Percentiles rank a stretch among this genome's conserved stretches.
phyloP scores from a whole-genome alignment of 2,113 vertebrate genomes.

The Collichthys lucidus region DNA sequence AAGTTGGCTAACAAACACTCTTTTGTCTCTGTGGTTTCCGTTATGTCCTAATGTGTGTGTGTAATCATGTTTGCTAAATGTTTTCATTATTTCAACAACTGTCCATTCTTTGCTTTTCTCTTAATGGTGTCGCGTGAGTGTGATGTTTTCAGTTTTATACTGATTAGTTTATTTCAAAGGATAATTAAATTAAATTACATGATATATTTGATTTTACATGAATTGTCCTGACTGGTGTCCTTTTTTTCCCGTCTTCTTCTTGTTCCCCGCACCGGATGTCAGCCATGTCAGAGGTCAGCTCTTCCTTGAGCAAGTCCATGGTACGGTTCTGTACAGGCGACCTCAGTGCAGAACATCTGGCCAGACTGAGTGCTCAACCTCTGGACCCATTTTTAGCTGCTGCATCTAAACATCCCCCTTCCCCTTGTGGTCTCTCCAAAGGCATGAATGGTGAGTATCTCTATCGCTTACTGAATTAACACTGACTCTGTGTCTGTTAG shows the following conservation, averaged over 20 bases:
- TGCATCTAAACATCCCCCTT: constrained; percentile 66
- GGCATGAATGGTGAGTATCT: constrained; percentile 88
- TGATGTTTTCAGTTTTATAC: background rate
- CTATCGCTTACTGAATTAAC: background rate
- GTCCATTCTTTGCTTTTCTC: background rate
- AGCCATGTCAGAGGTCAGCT: constrained; percentile 88
- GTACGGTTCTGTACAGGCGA: constrained; percentile 87
- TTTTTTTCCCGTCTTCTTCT: constrained; percentile 18
- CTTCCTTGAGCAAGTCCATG: constrained; percentile 86
- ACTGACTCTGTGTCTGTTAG: constrained; percentile 7
- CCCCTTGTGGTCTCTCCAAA: constrained; percentile 73
- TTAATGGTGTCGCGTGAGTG: background rate
- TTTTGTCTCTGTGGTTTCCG: constrained; percentile 11
- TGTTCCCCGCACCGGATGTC: constrained; percentile 29
- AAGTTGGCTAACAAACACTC: constrained; percentile 3
- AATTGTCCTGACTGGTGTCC: background rate
- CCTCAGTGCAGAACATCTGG: constrained; percentile 71
- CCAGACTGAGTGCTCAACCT: constrained; percentile 76
- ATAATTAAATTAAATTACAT: background rate
- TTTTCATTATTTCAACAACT: background rate
- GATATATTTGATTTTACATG: background rate
- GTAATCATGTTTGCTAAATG: background rate
- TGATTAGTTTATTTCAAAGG: background rate
- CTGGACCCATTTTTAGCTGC: constrained; percentile 86
- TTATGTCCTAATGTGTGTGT: background rate